These are phyloP conservation scores for Crocidura indochinensis DNA, from an alignment of 2,797 vertebrate genomes.

Conservation along the genomic window DNA sequence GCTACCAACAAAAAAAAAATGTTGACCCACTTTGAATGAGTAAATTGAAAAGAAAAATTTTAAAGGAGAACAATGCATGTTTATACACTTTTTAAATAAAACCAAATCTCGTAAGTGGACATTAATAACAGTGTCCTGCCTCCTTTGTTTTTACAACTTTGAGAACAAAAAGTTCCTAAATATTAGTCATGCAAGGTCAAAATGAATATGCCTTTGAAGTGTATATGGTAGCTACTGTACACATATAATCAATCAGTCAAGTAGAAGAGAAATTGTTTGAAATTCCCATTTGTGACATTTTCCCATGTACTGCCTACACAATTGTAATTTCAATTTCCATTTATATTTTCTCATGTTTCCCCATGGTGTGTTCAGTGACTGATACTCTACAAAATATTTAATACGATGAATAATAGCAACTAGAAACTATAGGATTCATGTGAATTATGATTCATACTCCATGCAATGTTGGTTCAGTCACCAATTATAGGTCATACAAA, in stretches of 20 bases:
- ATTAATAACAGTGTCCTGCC: slow-evolving; percentile 91
- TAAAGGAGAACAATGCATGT: slow-evolving; percentile 88
- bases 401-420: not conserved
- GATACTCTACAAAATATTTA: slow-evolving; percentile 35
- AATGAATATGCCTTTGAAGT: slow-evolving; percentile 78
- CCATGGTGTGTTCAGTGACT: slow-evolving; percentile 47
- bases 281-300: slow-evolving; percentile 58
- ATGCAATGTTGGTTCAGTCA: slow-evolving; percentile 34
- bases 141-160: slow-evolving; percentile 90
- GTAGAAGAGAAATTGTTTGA: slow-evolving; percentile 65
- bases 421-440: not conserved
- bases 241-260: slow-evolving; percentile 76
- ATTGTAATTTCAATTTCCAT: slow-evolving; percentile 40
- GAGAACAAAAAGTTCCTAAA: slow-evolving; percentile 84
- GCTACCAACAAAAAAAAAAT: slow-evolving; percentile 84
- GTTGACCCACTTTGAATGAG: slow-evolving; percentile 88
- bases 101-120: slow-evolving; percentile 91
- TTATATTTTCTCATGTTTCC: slow-evolving; percentile 46
- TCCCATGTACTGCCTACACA: slow-evolving; percentile 32
- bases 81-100: slow-evolving; percentile 92
- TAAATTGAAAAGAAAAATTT: slow-evolving; percentile 83
- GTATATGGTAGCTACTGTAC: slow-evolving; percentile 82
- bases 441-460: not conserved
- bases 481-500: not conserved
- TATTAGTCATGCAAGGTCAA: slow-evolving; percentile 61